phyloP scores from a whole-genome alignment of 1,140 invertebrate genomes.

The Scaptodrosophila lebanonensis region DNA sequence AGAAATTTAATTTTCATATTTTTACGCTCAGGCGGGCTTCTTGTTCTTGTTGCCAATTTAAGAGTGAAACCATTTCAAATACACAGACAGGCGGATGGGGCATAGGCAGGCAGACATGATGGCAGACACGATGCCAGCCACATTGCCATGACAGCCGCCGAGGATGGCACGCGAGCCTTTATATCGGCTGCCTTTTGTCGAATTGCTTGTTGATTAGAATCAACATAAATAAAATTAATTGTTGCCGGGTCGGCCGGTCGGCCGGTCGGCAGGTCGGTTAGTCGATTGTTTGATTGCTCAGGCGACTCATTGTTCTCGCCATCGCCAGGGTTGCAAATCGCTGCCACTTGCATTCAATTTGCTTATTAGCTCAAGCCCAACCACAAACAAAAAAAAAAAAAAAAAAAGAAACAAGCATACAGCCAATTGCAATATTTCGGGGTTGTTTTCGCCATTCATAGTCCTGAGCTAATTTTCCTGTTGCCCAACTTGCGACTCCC shows the following conservation, averaged over 20 bases:
- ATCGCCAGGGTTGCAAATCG: constrained; percentile 14
- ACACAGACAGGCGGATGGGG: constrained; percentile 1
- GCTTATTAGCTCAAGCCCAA: constrained; percentile 58
- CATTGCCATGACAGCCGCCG: constrained; percentile 49
- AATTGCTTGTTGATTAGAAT: constrained; percentile 61
- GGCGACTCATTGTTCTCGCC: neutral
- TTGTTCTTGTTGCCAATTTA: constrained; percentile 15
- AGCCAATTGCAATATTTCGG: constrained; percentile 16
- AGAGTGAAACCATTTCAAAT: constrained; percentile 7
- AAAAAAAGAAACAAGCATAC: constrained; percentile 26
- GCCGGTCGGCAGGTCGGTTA: neutral
- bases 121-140: constrained; percentile 7
- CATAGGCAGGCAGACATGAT: neutral
- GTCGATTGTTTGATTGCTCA: constrained; percentile 14
- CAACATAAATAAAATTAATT: constrained; percentile 75
- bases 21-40: constrained; percentile 24
- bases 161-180: constrained; percentile 16
- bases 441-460: constrained; percentile 22
- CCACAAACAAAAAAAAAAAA: no score
- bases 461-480: constrained; percentile 51
- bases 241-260: constrained; percentile 49
- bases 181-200: no score
- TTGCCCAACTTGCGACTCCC: constrained; percentile 19
- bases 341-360: constrained; percentile 63
- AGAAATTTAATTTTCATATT: constrained; percentile 55